These are phyloP conservation scores for Acrossocheilus wenchowensis DNA, from an alignment of 2,797 vertebrate species.

Conservation along the genomic window DNA sequence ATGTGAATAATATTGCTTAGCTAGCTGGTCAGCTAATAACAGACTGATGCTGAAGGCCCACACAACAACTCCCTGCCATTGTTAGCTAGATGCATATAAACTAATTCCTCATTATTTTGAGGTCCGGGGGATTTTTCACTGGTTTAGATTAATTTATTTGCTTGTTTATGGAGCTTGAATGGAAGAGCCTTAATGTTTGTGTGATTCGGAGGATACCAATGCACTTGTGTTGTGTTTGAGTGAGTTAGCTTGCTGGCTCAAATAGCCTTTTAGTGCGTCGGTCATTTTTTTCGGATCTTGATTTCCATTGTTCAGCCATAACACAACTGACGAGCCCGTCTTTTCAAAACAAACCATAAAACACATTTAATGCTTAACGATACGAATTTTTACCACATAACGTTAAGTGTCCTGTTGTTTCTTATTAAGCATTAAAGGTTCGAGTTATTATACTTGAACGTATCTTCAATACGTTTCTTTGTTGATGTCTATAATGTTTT, in stretches of 20 bases:
- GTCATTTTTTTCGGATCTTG: conserved; percentile 56
- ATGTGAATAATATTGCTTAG: conserved; percentile 35
- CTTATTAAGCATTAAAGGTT: neutral
- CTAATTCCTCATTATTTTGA: conserved; percentile 26
- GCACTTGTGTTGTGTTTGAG: conserved; percentile 33
- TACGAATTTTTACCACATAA: neutral
- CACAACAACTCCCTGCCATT: conserved; percentile 61
- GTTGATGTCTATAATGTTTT: conserved; percentile 34
- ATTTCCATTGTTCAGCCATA: conserved; percentile 57
- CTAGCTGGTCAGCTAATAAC: conserved; percentile 59
- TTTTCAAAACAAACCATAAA: neutral
- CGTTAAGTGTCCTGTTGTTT: neutral
- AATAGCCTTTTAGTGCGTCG: conserved; percentile 49
- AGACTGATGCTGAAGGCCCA: conserved; percentile 52
- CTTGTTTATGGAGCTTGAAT: neutral
- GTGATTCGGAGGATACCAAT: neutral
- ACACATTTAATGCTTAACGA: neutral
- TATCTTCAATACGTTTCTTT: conserved; percentile 20
- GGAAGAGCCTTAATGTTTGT: neutral
- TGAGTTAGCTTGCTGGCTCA: conserved; percentile 46
- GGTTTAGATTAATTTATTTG: neutral
- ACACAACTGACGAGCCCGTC: conserved; percentile 26
- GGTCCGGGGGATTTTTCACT: neutral
- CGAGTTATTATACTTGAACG: conserved; percentile 13
- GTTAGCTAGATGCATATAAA: conserved; percentile 59